Evolutionary conservation across 2,888 invertebrate species (phyloP).

Genomic region (Brachypterus glaber): DNA sequence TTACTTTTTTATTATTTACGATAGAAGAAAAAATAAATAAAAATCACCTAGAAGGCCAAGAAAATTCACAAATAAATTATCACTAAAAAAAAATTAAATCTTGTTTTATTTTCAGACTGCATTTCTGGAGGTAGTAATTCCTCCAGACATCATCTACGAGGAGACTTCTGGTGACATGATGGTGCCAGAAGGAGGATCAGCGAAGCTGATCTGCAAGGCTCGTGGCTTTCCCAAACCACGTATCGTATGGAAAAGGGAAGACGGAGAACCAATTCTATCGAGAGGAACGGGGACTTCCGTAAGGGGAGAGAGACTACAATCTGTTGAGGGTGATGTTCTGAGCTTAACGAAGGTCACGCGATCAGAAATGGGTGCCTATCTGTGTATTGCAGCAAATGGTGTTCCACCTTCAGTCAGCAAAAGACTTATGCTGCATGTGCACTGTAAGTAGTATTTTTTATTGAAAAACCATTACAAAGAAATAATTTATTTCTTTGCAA

Average conservation of each 20-base stretch:
- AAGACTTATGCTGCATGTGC: conserved; percentile 82
- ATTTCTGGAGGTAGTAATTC: conserved; percentile 82
- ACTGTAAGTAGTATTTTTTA: conserved; percentile 60
- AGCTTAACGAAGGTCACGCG: conserved; percentile 77
- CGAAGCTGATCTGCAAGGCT: conserved; percentile 78
- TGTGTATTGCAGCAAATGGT: conserved; percentile 82
- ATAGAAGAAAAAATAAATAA: too few species aligned
- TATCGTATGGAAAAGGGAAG: conserved; percentile 80
- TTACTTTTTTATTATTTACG: too few species aligned
- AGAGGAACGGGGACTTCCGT: conserved; percentile 57
- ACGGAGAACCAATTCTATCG: conserved; percentile 71
- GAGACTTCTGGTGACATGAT: conserved; percentile 89
- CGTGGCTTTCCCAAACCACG: conserved; percentile 76
- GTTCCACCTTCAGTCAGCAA: conserved; percentile 84
- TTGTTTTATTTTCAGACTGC: conserved; percentile 37
- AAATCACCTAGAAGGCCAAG: too few species aligned
- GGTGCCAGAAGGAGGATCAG: conserved; percentile 88
- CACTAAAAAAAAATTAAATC: too few species aligned
- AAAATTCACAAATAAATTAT: too few species aligned
- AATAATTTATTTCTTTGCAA: conserved; percentile 5
- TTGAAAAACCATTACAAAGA: conserved; percentile 4
- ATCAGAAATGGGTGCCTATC: conserved; percentile 81
- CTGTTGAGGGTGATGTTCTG: conserved; percentile 70
- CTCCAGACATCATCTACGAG: conserved; percentile 81
- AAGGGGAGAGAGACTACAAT: conserved; percentile 66